Evolutionary conservation across 2,113 vertebrate species (phyloP).

Genomic region (Lagenorhynchus albirostris): DNA sequence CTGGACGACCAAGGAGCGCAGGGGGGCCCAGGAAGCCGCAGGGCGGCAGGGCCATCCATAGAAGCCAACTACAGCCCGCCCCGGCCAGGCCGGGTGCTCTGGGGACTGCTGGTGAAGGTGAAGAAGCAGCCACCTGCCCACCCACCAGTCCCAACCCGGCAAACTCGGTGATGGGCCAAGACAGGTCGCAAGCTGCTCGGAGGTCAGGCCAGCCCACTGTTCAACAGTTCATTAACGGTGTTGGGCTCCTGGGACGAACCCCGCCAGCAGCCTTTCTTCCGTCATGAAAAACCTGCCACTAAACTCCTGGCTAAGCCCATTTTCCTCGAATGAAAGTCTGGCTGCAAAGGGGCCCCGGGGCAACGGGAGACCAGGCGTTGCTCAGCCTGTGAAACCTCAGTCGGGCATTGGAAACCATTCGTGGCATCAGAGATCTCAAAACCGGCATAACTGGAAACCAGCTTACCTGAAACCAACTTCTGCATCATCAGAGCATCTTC

Average conservation of each 20-base stretch:
- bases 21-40: slow-evolving; percentile 84
- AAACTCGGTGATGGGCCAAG: slow-evolving; percentile 90
- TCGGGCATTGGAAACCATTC: not conserved
- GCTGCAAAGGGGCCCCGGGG: slow-evolving; percentile 82
- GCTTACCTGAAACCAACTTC: not conserved
- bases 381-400: slow-evolving; percentile 84
- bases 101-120: slow-evolving; percentile 86
- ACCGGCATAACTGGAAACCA: not conserved
- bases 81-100: slow-evolving; percentile 85
- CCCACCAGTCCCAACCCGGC: not conserved
- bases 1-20: slow-evolving; percentile 83
- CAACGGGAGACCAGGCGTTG: slow-evolving; percentile 85
- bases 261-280: slow-evolving; percentile 81
- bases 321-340: slow-evolving; percentile 86
- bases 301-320: slow-evolving; percentile 85
- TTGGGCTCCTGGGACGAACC: slow-evolving; percentile 81
- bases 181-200: slow-evolving; percentile 83
- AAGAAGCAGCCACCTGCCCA: slow-evolving; percentile 82
- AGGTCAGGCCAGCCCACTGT: slow-evolving; percentile 85
- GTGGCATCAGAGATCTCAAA: not conserved
- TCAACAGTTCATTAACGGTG: slow-evolving; percentile 86
- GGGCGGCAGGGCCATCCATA: slow-evolving; percentile 85
- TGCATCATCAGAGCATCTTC: not conserved
- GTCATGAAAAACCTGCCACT: slow-evolving; percentile 83
- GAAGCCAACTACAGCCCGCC: slow-evolving; percentile 84